A percentile compares a stretch with the other conserved stretches of the same genome.
These are phyloP conservation scores for Oreonectes daqikongensis DNA, from an alignment of 2,797 vertebrate species.

Conservation along the genomic window DNA sequence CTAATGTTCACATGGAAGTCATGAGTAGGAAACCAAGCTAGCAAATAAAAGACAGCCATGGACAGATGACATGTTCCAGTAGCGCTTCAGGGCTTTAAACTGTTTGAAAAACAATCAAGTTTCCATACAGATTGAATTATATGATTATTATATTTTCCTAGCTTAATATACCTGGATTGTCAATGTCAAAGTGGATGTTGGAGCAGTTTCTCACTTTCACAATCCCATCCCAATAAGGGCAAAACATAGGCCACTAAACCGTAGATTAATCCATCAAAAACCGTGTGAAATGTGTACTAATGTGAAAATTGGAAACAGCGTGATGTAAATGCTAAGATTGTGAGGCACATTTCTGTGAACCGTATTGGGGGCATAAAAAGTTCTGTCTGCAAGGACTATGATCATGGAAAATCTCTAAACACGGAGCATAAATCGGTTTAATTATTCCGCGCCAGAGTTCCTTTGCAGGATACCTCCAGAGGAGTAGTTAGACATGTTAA, in stretches of 20 bases:
- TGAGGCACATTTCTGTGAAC: neutral
- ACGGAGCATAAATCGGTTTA: neutral
- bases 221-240: neutral
- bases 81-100: slow-evolving; percentile 57
- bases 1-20: slow-evolving; percentile 69
- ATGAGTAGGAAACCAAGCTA: slow-evolving; percentile 61
- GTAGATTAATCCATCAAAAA: slow-evolving; percentile 14
- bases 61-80: slow-evolving; percentile 59
- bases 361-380: neutral
- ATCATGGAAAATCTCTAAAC: slow-evolving; percentile 7
- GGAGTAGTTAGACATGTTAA: slow-evolving; percentile 70
- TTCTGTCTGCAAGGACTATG: neutral
- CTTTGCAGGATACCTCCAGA: slow-evolving; percentile 57
- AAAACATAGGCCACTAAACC: neutral
- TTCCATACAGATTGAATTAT: neutral
- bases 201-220: neutral
- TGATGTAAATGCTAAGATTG: slow-evolving; percentile 1
- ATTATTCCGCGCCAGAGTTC: slow-evolving; percentile 6
- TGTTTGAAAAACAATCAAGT: slow-evolving; percentile 23
- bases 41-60: slow-evolving; percentile 73
- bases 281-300: neutral
- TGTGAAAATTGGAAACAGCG: slow-evolving; percentile 24
- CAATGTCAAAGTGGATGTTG: neutral
- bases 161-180: neutral
- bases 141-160: neutral